Percentiles rank a stretch among this genome's conserved stretches.
These are phyloP conservation scores for Paratrypauchen microcephalus DNA, from an alignment of 2,797 vertebrate genomes.

Conservation along the genomic window DNA sequence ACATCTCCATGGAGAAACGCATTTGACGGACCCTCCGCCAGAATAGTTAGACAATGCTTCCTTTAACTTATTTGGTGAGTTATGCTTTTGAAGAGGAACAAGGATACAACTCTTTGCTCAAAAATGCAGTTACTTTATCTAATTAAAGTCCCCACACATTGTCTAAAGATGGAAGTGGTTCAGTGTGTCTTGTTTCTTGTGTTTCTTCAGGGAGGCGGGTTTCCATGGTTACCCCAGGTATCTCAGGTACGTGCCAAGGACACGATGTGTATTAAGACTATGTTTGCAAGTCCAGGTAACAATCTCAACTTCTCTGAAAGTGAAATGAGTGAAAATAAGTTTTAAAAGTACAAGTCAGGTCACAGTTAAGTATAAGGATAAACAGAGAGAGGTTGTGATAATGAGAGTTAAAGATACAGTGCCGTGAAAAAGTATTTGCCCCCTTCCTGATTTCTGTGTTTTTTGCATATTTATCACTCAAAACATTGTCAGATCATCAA, in stretches of 20 bases:
- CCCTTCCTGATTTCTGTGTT: too few relatives aligned
- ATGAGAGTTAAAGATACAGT: too few relatives aligned
- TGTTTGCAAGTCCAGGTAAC: not conserved
- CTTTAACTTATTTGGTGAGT: not conserved
- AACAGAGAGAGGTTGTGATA: too few relatives aligned
- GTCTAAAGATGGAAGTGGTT: not conserved
- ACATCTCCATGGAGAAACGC: too few relatives aligned
- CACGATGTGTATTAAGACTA: conserved; percentile 12
- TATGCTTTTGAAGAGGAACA: not conserved
- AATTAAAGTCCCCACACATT: conserved; percentile 1
- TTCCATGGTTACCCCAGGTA: conserved; percentile 77
- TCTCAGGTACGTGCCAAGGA: conserved; percentile 73
- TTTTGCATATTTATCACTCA: too few relatives aligned
- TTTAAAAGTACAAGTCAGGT: not conserved
- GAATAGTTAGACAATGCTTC: too few relatives aligned
- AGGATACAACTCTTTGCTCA: not conserved
- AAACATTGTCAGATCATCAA: too few relatives aligned
- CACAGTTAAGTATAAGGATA: too few relatives aligned
- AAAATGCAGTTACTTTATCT: not conserved
- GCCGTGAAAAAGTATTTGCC: too few relatives aligned
- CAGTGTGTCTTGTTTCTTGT: conserved; percentile 21
- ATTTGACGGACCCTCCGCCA: too few relatives aligned
- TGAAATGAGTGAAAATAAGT: not conserved
- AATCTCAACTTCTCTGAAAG: not conserved
- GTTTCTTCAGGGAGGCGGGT: conserved; percentile 79